Evolutionary conservation across 2,888 invertebrate species (phyloP), one percentile per base, ranked within the genome.

Genomic region (Geotrupes spiniger): DNA sequence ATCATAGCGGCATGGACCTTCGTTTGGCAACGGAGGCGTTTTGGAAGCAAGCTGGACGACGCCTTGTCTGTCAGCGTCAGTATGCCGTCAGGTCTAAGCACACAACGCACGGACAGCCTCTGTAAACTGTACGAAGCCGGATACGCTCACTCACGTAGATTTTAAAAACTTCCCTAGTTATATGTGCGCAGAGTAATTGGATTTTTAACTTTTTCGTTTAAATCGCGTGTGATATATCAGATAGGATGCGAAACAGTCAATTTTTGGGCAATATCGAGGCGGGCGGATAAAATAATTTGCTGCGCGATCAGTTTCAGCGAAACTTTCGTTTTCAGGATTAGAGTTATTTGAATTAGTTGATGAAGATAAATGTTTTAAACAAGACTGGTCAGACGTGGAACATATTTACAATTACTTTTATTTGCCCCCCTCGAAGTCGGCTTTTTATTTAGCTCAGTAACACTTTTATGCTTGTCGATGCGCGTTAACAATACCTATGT

Each of bases 101-200:
- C 65, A 25, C 76, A 81, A 57, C 80, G 83, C 69, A 79, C 82
- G 49, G 87, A 85, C 70, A 86, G 85, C 66, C 82, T 91, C 64
- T 89, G 90, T 78, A 92, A 92, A 78, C 81, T 92, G 63, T 92
- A 91, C 78, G 92, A 90, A 74, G 83, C 85, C 71, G 89, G 88
- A 69, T 90, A 89, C 76, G 83, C 85, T 60, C 88, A 87, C 78
- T 82, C 83, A 70, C 82, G 73, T 57, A 63, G 72, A 59, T 74
- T 73, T 63, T 73, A 70, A 47, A 43, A 28, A 8, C 2, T 2
- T 33, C 11, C 15, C 15, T 33, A 33, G 33, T 14, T 12, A 8
- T 15, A 15, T 33, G 15, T 33, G 33, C 33, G 15, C 33, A 33
- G 14, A 8, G 15, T 33, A 14, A 14, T 15, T 15, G n/a, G 33